Conservation (phyloP, 2,113 vertebrate genomes). For the Seriola dumerili region DNA sequence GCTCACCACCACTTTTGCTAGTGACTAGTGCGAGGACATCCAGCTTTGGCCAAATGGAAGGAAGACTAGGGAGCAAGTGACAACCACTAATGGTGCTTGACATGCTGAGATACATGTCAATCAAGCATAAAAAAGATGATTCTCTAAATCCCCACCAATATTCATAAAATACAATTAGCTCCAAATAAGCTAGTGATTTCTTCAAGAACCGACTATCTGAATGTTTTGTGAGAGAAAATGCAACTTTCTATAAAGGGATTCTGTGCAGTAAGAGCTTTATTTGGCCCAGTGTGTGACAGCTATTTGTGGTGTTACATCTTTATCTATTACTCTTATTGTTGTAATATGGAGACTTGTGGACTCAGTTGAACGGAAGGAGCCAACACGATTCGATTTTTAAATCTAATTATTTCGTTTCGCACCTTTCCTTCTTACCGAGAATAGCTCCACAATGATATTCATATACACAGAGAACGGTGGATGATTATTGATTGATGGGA, state of each 20-base stretch:
- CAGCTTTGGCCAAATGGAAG: background rate
- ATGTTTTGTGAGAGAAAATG: background rate
- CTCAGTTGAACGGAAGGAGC: background rate
- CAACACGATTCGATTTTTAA: background rate
- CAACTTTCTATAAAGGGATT: background rate
- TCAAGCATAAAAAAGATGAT: background rate
- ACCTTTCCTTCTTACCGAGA: constrained; percentile 17
- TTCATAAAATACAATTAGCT: background rate
- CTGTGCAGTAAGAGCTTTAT: too few species aligned
- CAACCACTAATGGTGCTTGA: background rate
- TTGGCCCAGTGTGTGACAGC: background rate
- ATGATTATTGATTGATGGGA: constrained; percentile 57
- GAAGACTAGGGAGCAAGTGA: background rate
- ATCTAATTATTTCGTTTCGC: constrained; percentile 28
- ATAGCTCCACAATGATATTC: background rate
- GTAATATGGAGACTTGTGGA: background rate
- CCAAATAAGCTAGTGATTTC: background rate
- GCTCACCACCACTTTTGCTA: background rate
- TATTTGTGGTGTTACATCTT: background rate
- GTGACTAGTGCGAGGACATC: background rate
- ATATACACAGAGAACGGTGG: constrained; percentile 18
- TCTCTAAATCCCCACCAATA: background rate
- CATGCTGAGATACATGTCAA: background rate
- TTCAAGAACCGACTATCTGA: background rate
- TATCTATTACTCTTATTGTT: background rate